Evolutionary conservation across 1,140 invertebrate species (phyloP).

Genomic region (Drosophila littoralis): DNA sequence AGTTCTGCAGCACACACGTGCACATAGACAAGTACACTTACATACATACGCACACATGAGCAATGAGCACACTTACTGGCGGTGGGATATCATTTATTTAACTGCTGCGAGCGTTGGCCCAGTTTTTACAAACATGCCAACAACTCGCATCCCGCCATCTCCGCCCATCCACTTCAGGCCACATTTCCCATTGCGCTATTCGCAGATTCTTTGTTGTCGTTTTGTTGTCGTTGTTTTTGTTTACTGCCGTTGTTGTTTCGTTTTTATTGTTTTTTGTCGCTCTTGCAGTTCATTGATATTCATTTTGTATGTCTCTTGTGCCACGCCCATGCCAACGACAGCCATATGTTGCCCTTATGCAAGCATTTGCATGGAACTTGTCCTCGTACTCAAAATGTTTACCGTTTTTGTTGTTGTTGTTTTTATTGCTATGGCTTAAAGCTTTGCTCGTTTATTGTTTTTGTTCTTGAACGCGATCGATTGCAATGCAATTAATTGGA

Average conservation of each 20-base stretch:
- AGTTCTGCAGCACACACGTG: constrained; percentile 30
- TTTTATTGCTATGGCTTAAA: constrained; percentile 13
- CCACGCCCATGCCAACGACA: constrained; percentile 47
- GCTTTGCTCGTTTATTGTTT: constrained; percentile 17
- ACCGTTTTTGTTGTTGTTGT: constrained; percentile 3
- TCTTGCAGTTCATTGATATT: constrained; percentile 62
- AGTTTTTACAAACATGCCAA: constrained; percentile 41
- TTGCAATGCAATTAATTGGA: constrained; percentile 38
- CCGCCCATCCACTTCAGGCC: not conserved
- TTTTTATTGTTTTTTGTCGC: constrained; percentile 36
- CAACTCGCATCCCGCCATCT: not conserved
- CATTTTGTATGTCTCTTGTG: constrained; percentile 51
- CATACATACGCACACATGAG: constrained; percentile 11
- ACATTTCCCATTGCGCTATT: constrained; percentile 19
- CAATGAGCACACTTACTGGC: constrained; percentile 21
- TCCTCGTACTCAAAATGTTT: not conserved
- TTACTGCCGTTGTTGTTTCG: constrained; percentile 17
- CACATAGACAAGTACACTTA: constrained; percentile 11
- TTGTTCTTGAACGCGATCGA: constrained; percentile 20
- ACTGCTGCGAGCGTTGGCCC: constrained; percentile 54
- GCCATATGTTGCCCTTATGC: constrained; percentile 4
- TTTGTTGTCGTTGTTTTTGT: constrained; percentile 25
- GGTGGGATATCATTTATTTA: constrained; percentile 50
- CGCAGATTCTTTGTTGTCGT: constrained; percentile 24
- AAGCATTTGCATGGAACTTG: constrained; percentile 27